These are phyloP conservation scores for Philereme vetulata DNA, from an alignment of 2,888 invertebrate species.

Conservation along the genomic window DNA sequence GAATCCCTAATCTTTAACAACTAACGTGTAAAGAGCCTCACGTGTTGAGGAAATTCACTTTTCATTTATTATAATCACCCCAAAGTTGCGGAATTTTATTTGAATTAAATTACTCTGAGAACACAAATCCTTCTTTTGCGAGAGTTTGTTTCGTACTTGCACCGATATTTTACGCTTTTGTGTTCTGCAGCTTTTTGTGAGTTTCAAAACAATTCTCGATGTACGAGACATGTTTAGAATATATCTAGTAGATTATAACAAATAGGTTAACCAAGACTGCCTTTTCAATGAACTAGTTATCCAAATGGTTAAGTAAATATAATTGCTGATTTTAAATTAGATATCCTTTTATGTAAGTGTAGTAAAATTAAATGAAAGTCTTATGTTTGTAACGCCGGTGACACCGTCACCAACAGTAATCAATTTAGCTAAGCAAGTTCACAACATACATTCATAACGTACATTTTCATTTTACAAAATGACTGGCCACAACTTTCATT, in stretches of 20 bases:
- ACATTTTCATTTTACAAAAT: constrained; percentile 13
- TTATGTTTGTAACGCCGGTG: too few relatives aligned
- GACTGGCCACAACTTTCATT: constrained; percentile 9
- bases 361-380: too few relatives aligned
- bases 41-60: constrained; percentile 33
- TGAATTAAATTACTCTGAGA: constrained; percentile 40
- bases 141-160: constrained; percentile 32
- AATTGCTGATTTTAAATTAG: too few relatives aligned
- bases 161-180: constrained; percentile 3
- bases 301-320: too few relatives aligned
- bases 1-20: constrained; percentile 5
- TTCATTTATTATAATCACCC: constrained; percentile 36
- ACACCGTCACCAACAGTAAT: too few relatives aligned
- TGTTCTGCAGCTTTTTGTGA: neutral
- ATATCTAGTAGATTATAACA: too few relatives aligned
- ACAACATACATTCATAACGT: too few relatives aligned
- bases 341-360: too few relatives aligned
- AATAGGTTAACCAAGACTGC: too few relatives aligned
- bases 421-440: too few relatives aligned
- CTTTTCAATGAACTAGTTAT: too few relatives aligned
- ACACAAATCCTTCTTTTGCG: constrained; percentile 38
- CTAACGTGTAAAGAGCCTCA: constrained; percentile 23
- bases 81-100: constrained; percentile 36
- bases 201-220: neutral
- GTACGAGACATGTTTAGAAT: too few relatives aligned